phyloP scores from a whole-genome alignment of 2,888 invertebrate species.

The Drosophila subsilvestris region DNA sequence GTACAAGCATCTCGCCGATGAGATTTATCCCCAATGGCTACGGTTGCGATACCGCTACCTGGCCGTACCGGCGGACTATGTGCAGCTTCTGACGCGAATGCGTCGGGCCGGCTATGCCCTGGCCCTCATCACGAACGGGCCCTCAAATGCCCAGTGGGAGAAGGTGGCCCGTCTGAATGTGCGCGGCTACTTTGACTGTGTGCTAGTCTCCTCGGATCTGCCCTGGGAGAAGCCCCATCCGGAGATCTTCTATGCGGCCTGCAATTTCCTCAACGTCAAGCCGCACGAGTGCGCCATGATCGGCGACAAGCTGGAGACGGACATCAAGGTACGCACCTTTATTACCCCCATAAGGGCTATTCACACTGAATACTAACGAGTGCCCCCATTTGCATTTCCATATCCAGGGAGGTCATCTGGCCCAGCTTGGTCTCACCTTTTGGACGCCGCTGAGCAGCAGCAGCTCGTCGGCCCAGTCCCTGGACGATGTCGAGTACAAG shows the following conservation, averaged over 20 bases:
- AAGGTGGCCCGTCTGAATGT: slow-evolving; percentile 90
- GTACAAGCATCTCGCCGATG: slow-evolving; percentile 89
- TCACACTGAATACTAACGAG: background rate
- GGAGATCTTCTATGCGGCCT: slow-evolving; percentile 92
- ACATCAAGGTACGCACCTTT: slow-evolving; percentile 87
- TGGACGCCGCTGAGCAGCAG: slow-evolving; percentile 88
- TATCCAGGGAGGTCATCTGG: slow-evolving; percentile 89
- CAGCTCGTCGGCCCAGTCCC: slow-evolving; percentile 59
- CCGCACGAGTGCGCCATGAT: slow-evolving; percentile 93
- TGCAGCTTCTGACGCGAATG: slow-evolving; percentile 88
- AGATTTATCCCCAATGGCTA: slow-evolving; percentile 91
- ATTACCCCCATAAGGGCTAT: too few species aligned
- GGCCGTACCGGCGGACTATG: slow-evolving; percentile 88
- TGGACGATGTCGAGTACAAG: slow-evolving; percentile 73
- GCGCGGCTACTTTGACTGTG: slow-evolving; percentile 90
- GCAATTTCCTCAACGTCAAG: slow-evolving; percentile 89
- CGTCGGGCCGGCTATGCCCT: slow-evolving; percentile 89
- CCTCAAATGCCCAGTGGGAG: slow-evolving; percentile 95
- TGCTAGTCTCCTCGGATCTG: slow-evolving; percentile 92
- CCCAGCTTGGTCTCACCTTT: slow-evolving; percentile 90
- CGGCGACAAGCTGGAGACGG: slow-evolving; percentile 94
- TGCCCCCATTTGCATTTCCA: background rate
- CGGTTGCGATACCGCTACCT: slow-evolving; percentile 91
- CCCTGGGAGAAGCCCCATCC: slow-evolving; percentile 94
- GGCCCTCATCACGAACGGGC: slow-evolving; percentile 93